Base-by-base conservation (phyloP, 2,113 vertebrate genomes). In the Larimichthys polyactis region DNA sequence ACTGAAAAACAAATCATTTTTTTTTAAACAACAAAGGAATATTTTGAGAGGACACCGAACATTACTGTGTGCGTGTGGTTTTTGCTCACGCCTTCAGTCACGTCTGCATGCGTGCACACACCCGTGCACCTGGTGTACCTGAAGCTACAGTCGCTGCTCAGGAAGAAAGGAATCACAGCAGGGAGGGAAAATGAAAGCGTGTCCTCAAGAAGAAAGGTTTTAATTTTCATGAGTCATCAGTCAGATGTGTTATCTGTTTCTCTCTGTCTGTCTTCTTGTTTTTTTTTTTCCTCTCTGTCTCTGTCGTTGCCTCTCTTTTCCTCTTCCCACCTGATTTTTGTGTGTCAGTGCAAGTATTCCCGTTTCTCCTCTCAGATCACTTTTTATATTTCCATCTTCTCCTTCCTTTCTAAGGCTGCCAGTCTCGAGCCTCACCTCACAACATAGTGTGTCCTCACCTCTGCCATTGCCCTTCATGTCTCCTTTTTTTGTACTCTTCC, bases 141-240 rank as follows among this genome's bases (percentile, higher is more conserved):
- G 66, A 78, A 82, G 81, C 66, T 73, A 46, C 62, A 71, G 4
- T 67, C 11, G n/a, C 57, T 58, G 78, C 72, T 87, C 62, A 55
- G 59, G 77, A 83, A 66, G 55, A 69, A 68, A 78, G 46, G n/a
- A 59, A 69, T 79, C 51, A 20, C 62, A 86, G 79, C 64, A 58
- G 75, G 68, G 40, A 19, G 67, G 82, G 44, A 60, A 84, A 88
- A 89, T 87, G 65, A 88, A 94, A 90, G 76, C 78, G 48, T 72
- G 81, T 91, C 62, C 82, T 80, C 66, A 51, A 81, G 76, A 85
- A 91, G 79, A 90, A 91, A 84, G 81, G 65, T 81, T 89, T 91
- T 85, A 82, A 93, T 92, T 93, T 93, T 91, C 84, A 89, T 19
- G 80, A 87, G 73, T 84, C 85, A 77, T 92, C 86, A 86, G 82